Percentiles rank a stretch among this genome's conserved stretches.
phyloP scores from a whole-genome alignment of 2,113 vertebrate species.

The Sinosuthora webbiana region DNA sequence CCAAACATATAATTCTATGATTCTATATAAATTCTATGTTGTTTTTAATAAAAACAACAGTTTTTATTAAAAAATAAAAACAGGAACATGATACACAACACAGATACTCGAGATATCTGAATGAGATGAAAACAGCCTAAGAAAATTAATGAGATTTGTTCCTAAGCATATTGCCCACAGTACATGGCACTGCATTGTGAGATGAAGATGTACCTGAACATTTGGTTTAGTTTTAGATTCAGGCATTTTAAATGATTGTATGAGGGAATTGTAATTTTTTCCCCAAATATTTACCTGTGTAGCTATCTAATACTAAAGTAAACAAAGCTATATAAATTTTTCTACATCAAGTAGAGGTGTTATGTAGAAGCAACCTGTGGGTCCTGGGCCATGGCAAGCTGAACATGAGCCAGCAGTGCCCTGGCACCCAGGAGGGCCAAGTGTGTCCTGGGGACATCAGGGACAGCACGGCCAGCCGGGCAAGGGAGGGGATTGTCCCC shows the following conservation, averaged over 20 bases:
- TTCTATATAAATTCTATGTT: too few relatives aligned
- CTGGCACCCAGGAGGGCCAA: background rate
- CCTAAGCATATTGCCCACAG: background rate
- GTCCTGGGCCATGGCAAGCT: fast-evolving
- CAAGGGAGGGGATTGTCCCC: background rate
- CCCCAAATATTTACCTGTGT: background rate
- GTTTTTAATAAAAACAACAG: too few relatives aligned
- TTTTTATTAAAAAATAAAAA: background rate
- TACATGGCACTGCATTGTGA: background rate
- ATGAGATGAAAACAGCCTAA: background rate
- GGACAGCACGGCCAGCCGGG: fast-evolving
- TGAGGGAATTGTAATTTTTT: background rate
- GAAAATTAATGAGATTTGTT: background rate
- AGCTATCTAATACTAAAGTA: background rate
- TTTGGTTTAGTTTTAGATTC: background rate
- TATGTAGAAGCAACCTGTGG: background rate
- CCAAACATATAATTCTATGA: background rate
- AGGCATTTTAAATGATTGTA: background rate
- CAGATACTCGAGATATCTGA: background rate
- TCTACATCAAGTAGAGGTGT: background rate
- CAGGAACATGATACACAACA: background rate
- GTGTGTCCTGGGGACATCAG: fast-evolving
- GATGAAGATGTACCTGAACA: background rate
- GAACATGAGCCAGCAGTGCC: background rate
- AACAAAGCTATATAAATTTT: background rate